phyloP scores from a whole-genome alignment of 2,797 vertebrate genomes.

The Hapalemur alaotrensis region DNA sequence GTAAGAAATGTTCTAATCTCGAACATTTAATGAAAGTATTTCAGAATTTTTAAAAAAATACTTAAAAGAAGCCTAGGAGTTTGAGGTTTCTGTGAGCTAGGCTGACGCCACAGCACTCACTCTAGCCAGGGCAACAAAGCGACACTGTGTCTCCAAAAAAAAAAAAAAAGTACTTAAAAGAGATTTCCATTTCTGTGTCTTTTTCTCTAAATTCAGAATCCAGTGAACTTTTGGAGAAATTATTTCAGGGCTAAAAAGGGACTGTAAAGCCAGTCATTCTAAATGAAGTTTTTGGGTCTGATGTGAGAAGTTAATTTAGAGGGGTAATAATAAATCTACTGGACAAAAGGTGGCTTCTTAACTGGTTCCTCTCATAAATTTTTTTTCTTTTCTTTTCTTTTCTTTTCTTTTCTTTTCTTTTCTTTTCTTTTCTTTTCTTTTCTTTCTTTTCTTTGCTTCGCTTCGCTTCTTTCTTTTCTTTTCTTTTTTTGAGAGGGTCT shows the following conservation, averaged over 20 bases:
- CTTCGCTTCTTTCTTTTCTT: no score
- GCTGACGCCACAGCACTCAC: no score
- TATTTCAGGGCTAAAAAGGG: neutral
- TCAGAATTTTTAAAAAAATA: neutral
- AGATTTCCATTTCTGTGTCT: neutral
- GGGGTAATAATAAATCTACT: neutral
- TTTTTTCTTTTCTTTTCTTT: neutral
- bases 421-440: neutral
- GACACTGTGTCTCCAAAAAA: no score
- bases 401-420: neutral
- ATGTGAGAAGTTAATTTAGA: neutral
- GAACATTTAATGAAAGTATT: neutral
- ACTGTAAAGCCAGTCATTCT: neutral
- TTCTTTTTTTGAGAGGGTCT: no score
- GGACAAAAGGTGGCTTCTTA: slow-evolving; percentile 33
- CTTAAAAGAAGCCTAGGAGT: neutral
- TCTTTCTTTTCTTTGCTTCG: no score
- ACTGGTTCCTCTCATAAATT: neutral
- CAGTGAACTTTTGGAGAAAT: neutral
- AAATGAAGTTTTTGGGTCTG: slow-evolving; percentile 6
- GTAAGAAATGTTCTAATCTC: slow-evolving; percentile 21
- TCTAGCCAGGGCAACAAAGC: no score
- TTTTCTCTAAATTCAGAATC: slow-evolving; percentile 46
- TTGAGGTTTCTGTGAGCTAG: no score
- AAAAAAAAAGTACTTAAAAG: neutral